These are phyloP conservation scores for Actenoides hombroni DNA, from an alignment of 2,113 vertebrate species.

Conservation along the genomic window DNA sequence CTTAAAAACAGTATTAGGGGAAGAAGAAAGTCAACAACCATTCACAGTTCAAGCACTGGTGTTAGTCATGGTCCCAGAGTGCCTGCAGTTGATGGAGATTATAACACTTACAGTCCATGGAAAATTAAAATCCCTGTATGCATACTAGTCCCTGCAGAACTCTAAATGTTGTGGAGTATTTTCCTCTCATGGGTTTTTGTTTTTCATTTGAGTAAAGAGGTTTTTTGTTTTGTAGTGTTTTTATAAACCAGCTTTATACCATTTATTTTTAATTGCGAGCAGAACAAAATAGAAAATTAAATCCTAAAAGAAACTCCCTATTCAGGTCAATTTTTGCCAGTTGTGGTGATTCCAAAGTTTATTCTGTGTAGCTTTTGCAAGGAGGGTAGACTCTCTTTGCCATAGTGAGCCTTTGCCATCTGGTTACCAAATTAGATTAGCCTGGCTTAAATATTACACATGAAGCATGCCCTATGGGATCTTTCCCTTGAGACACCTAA, in stretches of 20 bases:
- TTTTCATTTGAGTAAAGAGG: slow-evolving; percentile 35
- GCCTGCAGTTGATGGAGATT: not conserved
- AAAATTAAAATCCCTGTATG: slow-evolving; percentile 48
- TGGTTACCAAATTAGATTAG: not conserved
- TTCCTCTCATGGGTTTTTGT: not conserved
- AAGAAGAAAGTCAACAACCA: not conserved
- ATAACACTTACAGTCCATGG: not conserved
- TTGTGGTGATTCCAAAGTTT: slow-evolving; percentile 10
- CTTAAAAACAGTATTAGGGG: not conserved
- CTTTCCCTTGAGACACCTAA: not conserved
- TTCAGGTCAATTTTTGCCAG: not conserved
- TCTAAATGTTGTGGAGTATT: slow-evolving; percentile 42
- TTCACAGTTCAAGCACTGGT: not conserved
- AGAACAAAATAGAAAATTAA: slow-evolving; percentile 48
- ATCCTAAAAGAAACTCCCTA: slow-evolving; percentile 18
- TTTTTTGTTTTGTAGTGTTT: slow-evolving; percentile 49
- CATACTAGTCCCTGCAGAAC: slow-evolving; percentile 57
- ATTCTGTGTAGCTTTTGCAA: not conserved
- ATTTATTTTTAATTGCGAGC: slow-evolving; percentile 26
- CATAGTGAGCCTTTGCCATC: not conserved
- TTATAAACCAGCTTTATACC: slow-evolving; percentile 24
- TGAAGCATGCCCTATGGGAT: not conserved
- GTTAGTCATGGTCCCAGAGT: slow-evolving; percentile 30
- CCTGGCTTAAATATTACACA: not conserved
- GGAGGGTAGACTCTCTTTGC: not conserved